Conservation (phyloP, 1,140 invertebrate species). For the Delia radicum region DNA sequence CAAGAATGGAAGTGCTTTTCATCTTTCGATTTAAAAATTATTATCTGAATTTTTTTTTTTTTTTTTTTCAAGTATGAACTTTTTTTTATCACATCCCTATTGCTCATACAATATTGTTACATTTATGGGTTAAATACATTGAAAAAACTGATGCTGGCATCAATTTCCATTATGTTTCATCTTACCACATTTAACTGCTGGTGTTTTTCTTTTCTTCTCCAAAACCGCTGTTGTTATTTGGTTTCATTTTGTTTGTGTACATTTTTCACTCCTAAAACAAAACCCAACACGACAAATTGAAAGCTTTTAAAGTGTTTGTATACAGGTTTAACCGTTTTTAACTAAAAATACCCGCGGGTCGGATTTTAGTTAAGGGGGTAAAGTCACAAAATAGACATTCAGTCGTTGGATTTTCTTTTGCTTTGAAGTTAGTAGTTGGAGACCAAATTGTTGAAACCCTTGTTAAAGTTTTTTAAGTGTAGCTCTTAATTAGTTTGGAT, state of each 20-base stretch:
- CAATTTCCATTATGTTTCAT: too few species aligned
- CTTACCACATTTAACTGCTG: too few species aligned
- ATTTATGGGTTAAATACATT: too few species aligned
- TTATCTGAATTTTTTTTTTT: too few species aligned
- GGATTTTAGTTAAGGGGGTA: background rate
- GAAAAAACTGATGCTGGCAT: background rate
- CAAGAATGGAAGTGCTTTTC: too few species aligned
- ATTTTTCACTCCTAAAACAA: background rate
- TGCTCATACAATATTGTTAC: background rate
- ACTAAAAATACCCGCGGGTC: background rate
- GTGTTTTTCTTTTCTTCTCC: background rate
- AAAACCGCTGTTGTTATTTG: background rate
- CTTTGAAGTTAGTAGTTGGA: too few species aligned
- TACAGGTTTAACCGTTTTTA: background rate
- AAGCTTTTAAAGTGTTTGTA: background rate
- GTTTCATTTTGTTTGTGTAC: background rate
- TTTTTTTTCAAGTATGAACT: too few species aligned
- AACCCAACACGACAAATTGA: background rate
- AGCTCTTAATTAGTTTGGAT: too few species aligned
- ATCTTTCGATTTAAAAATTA: too few species aligned
- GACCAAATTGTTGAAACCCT: background rate
- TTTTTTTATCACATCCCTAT: too few species aligned
- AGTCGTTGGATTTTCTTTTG: too few species aligned
- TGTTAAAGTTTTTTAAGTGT: background rate
- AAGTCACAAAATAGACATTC: background rate